Evolutionary conservation across 2,888 invertebrate genomes (phyloP), one percentile per base, ranked within the genome.

Genomic region (Ditula angustiorana): DNA sequence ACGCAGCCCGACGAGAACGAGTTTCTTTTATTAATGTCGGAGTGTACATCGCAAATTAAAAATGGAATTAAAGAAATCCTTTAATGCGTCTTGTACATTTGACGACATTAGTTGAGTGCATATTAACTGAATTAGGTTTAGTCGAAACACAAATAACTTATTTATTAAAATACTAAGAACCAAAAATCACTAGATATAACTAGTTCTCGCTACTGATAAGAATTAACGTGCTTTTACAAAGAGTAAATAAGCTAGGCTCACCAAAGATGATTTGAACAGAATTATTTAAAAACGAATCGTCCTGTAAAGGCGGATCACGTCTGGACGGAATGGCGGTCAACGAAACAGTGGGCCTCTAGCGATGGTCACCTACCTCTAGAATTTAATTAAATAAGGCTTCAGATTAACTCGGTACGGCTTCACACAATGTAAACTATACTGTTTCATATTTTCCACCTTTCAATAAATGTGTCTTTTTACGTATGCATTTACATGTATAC

Each of bases 301-400:
- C 72, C 67, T 67, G 74, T 74, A 24, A 46, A 28, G 19, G 13
- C 19, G 66, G 64, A 71, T 78, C 73, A 60, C 69, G 89, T 83
- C 86, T 81, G 78, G 74, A 73, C 85, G 59, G 76, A 71, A 76
- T 71, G 81, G 75, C 80, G 70, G 77, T 75, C 74, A 80, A 76
- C 78, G 76, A 79, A 79, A 71, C 85, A 91, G 87, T 92, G 88
- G 77, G 78, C 78, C 82, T 68, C 75, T 69, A 71, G 75, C 83
- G 74, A 72, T 80, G 79, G 77, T 80, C 82, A 84, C 83, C 82
- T 80, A 81, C 78, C 76, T 77, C 79, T 80, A 88, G 90, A 92
- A 92, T 92, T 90, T 90, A 92, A 92, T 92, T 92, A 92, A 90
- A 88, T 89, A 92, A 71, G 92, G 92, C 90, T 92, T 92, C 92